phyloP scores from a whole-genome alignment of 2,888 invertebrate species.

The Autographa gamma region DNA sequence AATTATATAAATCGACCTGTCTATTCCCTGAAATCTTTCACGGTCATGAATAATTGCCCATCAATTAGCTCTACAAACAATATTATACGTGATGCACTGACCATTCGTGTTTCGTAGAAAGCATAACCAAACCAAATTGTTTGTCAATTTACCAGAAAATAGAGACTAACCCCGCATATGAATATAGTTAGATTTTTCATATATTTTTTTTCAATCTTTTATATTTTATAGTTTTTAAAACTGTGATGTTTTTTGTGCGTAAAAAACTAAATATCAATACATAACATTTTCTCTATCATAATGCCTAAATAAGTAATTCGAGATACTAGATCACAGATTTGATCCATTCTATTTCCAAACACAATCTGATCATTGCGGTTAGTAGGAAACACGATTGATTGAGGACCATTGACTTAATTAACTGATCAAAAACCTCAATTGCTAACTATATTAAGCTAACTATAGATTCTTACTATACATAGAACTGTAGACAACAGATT shows the following conservation, averaged over 20 bases:
- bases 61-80: neutral
- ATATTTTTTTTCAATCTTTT: neutral
- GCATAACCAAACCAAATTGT: neutral
- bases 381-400: neutral
- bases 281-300: neutral
- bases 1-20: neutral
- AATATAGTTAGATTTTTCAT: too few species aligned
- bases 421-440: neutral
- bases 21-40: neutral
- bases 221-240: too few species aligned
- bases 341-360: neutral
- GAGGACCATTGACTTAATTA: neutral
- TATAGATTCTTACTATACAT: too few species aligned
- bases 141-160: neutral
- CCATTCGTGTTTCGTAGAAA: too few species aligned
- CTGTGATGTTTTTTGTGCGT: too few species aligned
- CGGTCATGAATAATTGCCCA: neutral
- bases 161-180: too few species aligned
- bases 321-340: neutral
- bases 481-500: too few species aligned
- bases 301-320: neutral
- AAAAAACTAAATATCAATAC: too few species aligned
- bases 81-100: too few species aligned
- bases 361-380: neutral
- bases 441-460: too few species aligned